Conservation (phyloP, 2,113 vertebrate species). For the Cololabis saira region DNA sequence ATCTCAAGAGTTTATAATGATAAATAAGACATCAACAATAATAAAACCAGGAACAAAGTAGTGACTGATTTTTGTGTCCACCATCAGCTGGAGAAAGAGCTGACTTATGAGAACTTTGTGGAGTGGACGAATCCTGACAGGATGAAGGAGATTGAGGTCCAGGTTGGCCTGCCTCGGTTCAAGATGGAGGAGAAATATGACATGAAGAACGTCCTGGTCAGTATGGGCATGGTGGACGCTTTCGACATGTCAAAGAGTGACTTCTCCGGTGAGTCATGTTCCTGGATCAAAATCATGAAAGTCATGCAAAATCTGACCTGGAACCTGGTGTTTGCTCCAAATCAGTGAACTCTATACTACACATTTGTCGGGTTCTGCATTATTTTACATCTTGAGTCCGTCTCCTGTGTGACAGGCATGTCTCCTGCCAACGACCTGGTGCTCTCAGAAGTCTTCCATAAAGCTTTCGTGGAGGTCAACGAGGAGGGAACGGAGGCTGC, state of each 20-base stretch:
- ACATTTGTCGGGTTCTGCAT: not conserved
- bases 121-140: conserved; percentile 80
- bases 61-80: not conserved
- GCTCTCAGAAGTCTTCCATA: conserved; percentile 88
- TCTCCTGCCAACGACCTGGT: conserved; percentile 80
- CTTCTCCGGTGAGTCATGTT: conserved; percentile 78
- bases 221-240: conserved; percentile 86
- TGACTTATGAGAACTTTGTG: conserved; percentile 82
- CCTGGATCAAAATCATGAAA: not conserved
- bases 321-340: not conserved
- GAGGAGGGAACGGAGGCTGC: conserved; percentile 91
- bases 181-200: conserved; percentile 85
- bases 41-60: not conserved
- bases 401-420: conserved; percentile 78
- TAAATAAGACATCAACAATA: rapidly evolving
- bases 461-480: conserved; percentile 89
- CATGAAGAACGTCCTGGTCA: conserved; percentile 76
- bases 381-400: not conserved
- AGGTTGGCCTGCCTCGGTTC: conserved; percentile 83
- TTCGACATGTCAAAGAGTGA: conserved; percentile 75
- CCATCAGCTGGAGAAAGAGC: conserved; percentile 80
- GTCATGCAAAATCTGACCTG: not conserved
- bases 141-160: conserved; percentile 77
- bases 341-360: not conserved
- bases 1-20: no score